Percentiles rank a stretch among this genome's conserved stretches.
These are phyloP conservation scores for Holothuria leucospilota DNA, from an alignment of 53 echinoderm and acorn worm genomes.

Conservation along the genomic window DNA sequence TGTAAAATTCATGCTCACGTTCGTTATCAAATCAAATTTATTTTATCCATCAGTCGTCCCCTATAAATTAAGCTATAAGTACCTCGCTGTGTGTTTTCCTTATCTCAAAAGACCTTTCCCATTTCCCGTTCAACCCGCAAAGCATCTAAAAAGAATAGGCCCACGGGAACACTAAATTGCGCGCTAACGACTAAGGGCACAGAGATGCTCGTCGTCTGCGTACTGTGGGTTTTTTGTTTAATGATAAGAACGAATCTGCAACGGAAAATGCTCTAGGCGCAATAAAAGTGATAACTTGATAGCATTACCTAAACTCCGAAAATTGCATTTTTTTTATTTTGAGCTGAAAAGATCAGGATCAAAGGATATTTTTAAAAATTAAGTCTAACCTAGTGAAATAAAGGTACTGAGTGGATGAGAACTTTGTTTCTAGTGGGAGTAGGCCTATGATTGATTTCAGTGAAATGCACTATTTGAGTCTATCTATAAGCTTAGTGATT, in stretches of 20 bases:
- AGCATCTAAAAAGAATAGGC: constrained; percentile 13
- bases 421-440: too few species aligned
- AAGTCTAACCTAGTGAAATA: too few species aligned
- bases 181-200: constrained; percentile 25
- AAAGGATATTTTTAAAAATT: too few species aligned
- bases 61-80: constrained; percentile 28
- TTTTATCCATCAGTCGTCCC: constrained; percentile 26
- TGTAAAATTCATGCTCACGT: constrained; percentile 50
- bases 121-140: background rate
- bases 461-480: too few species aligned
- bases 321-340: too few species aligned
- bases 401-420: too few species aligned
- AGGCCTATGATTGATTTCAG: too few species aligned
- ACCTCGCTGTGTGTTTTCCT: constrained; percentile 34
- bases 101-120: constrained; percentile 25
- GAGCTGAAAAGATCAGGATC: too few species aligned
- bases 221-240: too few species aligned
- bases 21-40: constrained; percentile 24
- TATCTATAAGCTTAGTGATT: too few species aligned
- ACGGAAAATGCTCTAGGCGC: background rate
- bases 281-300: constrained; percentile 37
- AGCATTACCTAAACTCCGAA: background rate
- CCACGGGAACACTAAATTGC: constrained; percentile 25
- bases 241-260: background rate
- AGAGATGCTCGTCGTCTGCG: constrained; percentile 5